Evolutionary conservation across 2,797 vertebrate genomes (phyloP).

Genomic region (Ptychobarbus kaznakovi): DNA sequence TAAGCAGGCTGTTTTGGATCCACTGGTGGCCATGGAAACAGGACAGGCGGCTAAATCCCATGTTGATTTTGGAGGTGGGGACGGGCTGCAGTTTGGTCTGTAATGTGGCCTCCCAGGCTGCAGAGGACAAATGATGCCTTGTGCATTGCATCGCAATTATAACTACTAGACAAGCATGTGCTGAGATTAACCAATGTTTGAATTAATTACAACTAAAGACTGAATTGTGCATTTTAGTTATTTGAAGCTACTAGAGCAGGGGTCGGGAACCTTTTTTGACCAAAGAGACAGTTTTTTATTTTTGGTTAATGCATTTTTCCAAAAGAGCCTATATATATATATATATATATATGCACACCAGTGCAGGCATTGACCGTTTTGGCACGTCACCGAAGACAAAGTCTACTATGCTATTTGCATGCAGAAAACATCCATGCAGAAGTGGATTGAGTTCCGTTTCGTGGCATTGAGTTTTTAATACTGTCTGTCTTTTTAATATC

Average conservation of each 20-base stretch:
- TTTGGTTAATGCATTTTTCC: too few relatives aligned
- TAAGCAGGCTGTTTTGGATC: conserved; percentile 75
- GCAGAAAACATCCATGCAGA: too few relatives aligned
- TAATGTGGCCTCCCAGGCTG: conserved; percentile 79
- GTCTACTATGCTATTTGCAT: too few relatives aligned
- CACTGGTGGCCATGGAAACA: conserved; percentile 76
- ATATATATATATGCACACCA: too few relatives aligned
- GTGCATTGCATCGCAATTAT: conserved; percentile 9
- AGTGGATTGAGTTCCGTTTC: too few relatives aligned
- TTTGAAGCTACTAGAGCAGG: not conserved
- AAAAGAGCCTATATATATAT: too few relatives aligned
- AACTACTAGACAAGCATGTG: conserved; percentile 34
- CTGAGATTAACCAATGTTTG: conserved; percentile 17
- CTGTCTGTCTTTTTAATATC: too few relatives aligned
- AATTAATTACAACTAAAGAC: conserved; percentile 12
- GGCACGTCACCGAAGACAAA: too few relatives aligned
- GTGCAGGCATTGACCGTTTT: not conserved
- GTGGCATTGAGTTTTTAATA: too few relatives aligned
- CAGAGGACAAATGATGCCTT: conserved; percentile 54
- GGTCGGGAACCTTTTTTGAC: too few relatives aligned
- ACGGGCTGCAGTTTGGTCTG: conserved; percentile 82
- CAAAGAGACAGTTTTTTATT: too few relatives aligned
- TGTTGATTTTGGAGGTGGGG: conserved; percentile 89
- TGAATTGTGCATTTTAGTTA: not conserved
- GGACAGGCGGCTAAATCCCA: conserved; percentile 73